Conservation (phyloP, 30 jellyfish, hydroid and myxozoan genomes). For the Nemopilema nomurai region DNA sequence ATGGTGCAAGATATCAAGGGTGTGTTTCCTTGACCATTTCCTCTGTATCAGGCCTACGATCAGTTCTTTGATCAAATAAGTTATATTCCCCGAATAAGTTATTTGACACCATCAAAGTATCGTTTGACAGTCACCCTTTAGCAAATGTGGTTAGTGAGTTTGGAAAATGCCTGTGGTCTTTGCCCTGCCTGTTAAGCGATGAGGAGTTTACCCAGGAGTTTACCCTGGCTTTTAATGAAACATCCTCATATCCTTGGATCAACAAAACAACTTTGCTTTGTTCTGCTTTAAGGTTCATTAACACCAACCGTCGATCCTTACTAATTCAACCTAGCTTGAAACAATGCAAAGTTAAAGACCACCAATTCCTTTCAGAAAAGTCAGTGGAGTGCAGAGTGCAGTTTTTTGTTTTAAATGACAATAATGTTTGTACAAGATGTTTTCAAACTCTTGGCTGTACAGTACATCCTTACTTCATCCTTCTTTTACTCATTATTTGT, state of each 20-base stretch:
- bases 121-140: neutral
- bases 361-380: neutral
- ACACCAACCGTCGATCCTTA: neutral
- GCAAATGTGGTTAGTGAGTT: neutral
- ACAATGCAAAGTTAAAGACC: neutral
- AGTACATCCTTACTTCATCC: too few relatives aligned
- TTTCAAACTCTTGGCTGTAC: too few relatives aligned
- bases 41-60: neutral
- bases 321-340: neutral
- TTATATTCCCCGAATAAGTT: neutral
- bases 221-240: neutral
- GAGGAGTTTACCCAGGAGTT: neutral
- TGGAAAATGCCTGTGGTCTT: neutral
- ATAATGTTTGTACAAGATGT: too few relatives aligned
- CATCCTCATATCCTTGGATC: too few relatives aligned
- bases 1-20: constrained; percentile 23
- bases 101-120: neutral
- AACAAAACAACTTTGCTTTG: neutral
- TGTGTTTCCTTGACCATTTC: constrained; percentile 1
- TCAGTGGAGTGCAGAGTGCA: neutral
- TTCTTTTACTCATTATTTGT: too few relatives aligned
- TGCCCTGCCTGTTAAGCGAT: neutral
- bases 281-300: neutral
- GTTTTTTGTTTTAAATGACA: too few relatives aligned
- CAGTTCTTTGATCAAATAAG: neutral